A percentile compares a stretch with the other conserved stretches of the same genome.
These are phyloP conservation scores for Agrochola macilenta DNA, from an alignment of 2,888 invertebrate genomes.

Conservation along the genomic window DNA sequence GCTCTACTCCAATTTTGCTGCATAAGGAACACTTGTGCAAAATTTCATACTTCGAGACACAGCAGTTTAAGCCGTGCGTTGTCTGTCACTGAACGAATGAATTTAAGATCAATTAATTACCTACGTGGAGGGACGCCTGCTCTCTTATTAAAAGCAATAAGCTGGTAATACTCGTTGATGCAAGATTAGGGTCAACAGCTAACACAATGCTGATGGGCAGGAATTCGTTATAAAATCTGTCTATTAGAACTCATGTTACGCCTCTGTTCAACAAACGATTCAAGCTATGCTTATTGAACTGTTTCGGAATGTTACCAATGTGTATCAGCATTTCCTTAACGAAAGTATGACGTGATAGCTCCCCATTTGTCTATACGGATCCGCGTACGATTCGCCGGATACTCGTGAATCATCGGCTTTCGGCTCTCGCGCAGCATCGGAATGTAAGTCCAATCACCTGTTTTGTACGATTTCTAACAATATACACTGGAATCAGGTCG, in stretches of 20 bases:
- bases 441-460: constrained; percentile 59
- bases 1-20: background rate
- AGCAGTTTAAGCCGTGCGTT: too few species aligned
- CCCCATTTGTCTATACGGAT: constrained; percentile 53
- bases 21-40: background rate
- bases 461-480: constrained; percentile 55
- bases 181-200: too few species aligned
- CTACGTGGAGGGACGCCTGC: too few species aligned
- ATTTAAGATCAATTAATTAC: too few species aligned
- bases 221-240: too few species aligned
- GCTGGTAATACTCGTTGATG: too few species aligned
- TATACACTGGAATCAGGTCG: constrained; percentile 52
- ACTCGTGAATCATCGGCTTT: constrained; percentile 62
- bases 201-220: too few species aligned
- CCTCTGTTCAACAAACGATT: background rate
- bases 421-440: constrained; percentile 44
- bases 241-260: background rate
- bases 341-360: constrained; percentile 56
- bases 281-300: background rate
- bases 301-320: background rate
- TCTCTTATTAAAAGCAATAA: too few species aligned
- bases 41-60: background rate
- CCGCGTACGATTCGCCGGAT: constrained; percentile 55
- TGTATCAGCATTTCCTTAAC: constrained; percentile 25
- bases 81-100: too few species aligned